phyloP scores from a whole-genome alignment of 2,888 invertebrate species.

The Nysson spinosus region DNA sequence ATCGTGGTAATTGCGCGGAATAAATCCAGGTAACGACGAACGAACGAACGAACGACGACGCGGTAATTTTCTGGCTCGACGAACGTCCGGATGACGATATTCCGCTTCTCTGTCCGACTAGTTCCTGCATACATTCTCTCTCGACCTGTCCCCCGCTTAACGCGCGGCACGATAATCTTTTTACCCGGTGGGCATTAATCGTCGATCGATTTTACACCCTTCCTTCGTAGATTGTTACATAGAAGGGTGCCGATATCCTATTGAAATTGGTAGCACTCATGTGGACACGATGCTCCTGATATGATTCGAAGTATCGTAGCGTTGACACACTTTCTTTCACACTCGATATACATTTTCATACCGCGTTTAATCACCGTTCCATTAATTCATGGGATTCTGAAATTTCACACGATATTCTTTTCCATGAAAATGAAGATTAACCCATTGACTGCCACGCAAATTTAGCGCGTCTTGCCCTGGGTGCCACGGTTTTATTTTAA shows the following conservation, averaged over 20 bases:
- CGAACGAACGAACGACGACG: slow-evolving; percentile 25
- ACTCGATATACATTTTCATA: too few relatives aligned
- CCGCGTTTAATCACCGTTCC: too few relatives aligned
- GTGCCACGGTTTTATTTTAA: too few relatives aligned
- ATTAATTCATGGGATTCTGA: too few relatives aligned
- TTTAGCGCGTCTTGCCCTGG: too few relatives aligned
- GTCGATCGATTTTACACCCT: slow-evolving; percentile 41
- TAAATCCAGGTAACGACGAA: slow-evolving; percentile 62
- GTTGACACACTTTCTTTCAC: slow-evolving; percentile 11
- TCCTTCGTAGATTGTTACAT: slow-evolving; percentile 3
- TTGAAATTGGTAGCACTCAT: slow-evolving; percentile 30
- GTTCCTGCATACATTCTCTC: background rate
- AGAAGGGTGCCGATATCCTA: background rate
- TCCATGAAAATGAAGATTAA: too few relatives aligned
- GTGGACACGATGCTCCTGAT: background rate
- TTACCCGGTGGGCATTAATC: slow-evolving; percentile 47
- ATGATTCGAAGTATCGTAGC: slow-evolving; percentile 25
- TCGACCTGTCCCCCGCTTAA: slow-evolving; percentile 8
- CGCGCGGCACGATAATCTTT: slow-evolving; percentile 54
- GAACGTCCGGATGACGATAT: slow-evolving; percentile 47
- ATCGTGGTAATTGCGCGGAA: slow-evolving; percentile 71
- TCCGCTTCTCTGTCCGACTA: slow-evolving; percentile 17
- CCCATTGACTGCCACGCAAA: too few relatives aligned
- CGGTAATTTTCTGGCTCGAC: slow-evolving; percentile 58
- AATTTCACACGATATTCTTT: too few relatives aligned